Evolutionary conservation across 2,888 invertebrate species (phyloP).

Genomic region (Pyrgus malvae): DNA sequence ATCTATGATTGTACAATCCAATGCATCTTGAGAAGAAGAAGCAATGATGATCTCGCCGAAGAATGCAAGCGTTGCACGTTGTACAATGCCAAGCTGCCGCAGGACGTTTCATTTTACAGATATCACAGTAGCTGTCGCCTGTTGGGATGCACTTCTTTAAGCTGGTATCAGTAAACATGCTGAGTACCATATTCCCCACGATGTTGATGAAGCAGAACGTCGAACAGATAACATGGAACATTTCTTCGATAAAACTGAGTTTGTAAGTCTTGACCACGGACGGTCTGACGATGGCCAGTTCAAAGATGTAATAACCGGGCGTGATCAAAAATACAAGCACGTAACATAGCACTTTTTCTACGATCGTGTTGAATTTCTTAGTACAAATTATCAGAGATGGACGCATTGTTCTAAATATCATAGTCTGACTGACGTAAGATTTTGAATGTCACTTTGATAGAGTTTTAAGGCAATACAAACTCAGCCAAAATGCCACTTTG

Average conservation of each 20-base stretch:
- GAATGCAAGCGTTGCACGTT: constrained; percentile 89
- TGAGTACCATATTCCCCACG: constrained; percentile 56
- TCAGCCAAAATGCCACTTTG: constrained; percentile 11
- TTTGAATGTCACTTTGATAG: constrained; percentile 22
- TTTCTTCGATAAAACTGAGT: constrained; percentile 41
- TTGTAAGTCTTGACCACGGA: constrained; percentile 42
- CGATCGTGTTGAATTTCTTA: constrained; percentile 13
- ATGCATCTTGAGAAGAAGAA: constrained; percentile 92
- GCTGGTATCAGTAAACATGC: constrained; percentile 49
- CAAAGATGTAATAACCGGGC: constrained; percentile 53
- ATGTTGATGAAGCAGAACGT: constrained; percentile 56
- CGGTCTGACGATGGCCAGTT: constrained; percentile 52
- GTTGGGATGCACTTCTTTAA: constrained; percentile 47
- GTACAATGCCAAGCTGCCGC: constrained; percentile 93
- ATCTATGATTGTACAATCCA: constrained; percentile 90
- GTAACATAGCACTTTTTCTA: constrained; percentile 43
- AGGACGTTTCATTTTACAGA: constrained; percentile 86
- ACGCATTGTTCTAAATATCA: constrained; percentile 23
- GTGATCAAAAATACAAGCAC: constrained; percentile 45
- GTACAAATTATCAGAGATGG: neutral
- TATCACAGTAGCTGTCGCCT: constrained; percentile 83
- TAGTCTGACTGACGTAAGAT: constrained; percentile 15
- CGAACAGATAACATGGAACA: constrained; percentile 45
- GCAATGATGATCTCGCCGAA: constrained; percentile 92
- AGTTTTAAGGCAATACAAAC: constrained; percentile 14